Evolutionary conservation across 2,113 vertebrate species (phyloP).

Genomic region (Anser brachyrhynchus): DNA sequence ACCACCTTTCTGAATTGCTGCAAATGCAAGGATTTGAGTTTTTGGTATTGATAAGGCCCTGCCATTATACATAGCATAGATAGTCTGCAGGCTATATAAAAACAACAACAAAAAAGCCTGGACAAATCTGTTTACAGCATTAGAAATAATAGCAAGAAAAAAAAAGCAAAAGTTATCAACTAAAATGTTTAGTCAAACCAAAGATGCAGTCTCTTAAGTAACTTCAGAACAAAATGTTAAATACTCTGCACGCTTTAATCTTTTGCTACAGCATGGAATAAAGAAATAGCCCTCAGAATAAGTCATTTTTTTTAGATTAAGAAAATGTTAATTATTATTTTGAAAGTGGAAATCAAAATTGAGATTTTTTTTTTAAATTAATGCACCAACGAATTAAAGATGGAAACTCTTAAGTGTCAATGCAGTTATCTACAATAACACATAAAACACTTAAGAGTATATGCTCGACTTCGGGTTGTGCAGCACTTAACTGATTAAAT

Average conservation of each 20-base stretch:
- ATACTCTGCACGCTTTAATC: neutral
- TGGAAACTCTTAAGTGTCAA: neutral
- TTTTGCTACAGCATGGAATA: neutral
- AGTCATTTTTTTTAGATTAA: neutral
- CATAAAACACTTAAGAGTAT: neutral
- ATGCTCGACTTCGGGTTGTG: neutral
- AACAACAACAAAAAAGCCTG: neutral
- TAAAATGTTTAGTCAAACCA: neutral
- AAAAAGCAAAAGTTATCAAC: neutral
- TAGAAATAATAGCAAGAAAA: neutral
- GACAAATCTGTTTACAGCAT: neutral
- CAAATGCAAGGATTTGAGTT: neutral
- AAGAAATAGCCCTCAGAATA: neutral
- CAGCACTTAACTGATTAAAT: neutral
- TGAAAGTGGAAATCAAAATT: neutral
- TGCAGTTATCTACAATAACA: neutral
- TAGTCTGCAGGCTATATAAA: neutral
- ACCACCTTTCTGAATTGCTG: neutral
- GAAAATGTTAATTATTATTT: neutral
- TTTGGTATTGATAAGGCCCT: neutral
- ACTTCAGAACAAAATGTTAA: neutral
- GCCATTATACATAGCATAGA: fast-evolving
- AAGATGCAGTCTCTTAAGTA: neutral
- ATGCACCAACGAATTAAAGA: neutral
- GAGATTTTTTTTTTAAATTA: neutral